phyloP scores from a whole-genome alignment of 2,797 vertebrate genomes.

The Xyrichtys novacula region DNA sequence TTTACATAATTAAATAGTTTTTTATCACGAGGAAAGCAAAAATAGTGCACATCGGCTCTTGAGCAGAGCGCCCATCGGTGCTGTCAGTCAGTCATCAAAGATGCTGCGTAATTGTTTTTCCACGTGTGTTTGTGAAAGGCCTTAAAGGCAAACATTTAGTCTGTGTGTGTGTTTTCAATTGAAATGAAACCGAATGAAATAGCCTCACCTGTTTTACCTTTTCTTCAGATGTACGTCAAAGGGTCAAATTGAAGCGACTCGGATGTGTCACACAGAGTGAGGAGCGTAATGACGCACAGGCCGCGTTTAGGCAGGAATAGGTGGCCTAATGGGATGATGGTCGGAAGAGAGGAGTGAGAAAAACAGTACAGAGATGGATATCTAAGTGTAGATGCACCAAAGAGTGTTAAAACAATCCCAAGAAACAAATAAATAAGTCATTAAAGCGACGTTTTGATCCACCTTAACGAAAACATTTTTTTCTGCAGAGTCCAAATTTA shows the following conservation, averaged over 20 bases:
- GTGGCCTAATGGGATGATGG: not conserved
- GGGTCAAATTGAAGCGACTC: not conserved
- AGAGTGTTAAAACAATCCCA: not conserved
- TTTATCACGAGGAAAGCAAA: no score
- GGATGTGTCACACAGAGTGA: not conserved
- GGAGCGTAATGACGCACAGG: not conserved
- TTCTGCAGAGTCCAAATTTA: not conserved
- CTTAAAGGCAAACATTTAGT: not conserved
- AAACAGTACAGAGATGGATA: not conserved
- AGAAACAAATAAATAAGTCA: not conserved
- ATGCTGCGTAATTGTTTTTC: not conserved
- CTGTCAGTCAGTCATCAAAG: no score
- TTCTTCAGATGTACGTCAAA: not conserved
- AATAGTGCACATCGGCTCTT: no score
- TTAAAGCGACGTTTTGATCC: not conserved
- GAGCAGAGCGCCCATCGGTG: no score
- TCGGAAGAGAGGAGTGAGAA: not conserved
- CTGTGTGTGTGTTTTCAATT: not conserved
- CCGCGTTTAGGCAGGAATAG: not conserved
- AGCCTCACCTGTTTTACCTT: not conserved
- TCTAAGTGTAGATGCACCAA: not conserved
- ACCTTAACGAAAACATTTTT: not conserved
- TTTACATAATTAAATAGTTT: no score
- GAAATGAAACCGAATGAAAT: not conserved
- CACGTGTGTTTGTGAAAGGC: not conserved